These are phyloP conservation scores for Spinibarbus caldwelli DNA, from an alignment of 2,797 vertebrate genomes.

Conservation along the genomic window DNA sequence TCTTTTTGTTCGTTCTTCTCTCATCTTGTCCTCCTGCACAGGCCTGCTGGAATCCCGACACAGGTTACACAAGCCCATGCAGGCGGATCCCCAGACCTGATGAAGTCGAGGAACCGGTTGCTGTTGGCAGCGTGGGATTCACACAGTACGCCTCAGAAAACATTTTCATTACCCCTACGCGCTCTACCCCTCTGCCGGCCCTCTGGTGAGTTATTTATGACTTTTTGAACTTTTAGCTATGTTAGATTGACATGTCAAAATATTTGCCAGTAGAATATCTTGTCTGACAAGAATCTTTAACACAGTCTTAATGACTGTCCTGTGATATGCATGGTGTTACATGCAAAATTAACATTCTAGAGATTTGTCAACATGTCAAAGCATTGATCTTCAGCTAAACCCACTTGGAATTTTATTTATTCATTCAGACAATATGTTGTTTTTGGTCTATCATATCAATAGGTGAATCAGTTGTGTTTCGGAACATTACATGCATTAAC, in stretches of 20 bases:
- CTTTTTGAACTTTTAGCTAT: background rate
- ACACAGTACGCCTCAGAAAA: slow-evolving; percentile 73
- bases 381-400: background rate
- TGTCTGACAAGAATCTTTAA: background rate
- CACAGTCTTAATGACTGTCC: background rate
- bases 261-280: background rate
- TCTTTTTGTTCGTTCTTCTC: background rate
- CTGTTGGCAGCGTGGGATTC: slow-evolving; percentile 65
- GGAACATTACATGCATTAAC: background rate
- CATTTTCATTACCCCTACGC: slow-evolving; percentile 76
- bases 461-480: background rate
- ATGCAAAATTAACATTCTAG: background rate
- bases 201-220: slow-evolving; percentile 77
- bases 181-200: slow-evolving; percentile 85
- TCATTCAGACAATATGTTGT: background rate
- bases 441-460: background rate
- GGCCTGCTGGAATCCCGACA: slow-evolving; percentile 70
- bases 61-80: slow-evolving; percentile 75
- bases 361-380: background rate
- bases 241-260: background rate
- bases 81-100: slow-evolving; percentile 85
- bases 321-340: background rate
- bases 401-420: background rate
- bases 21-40: slow-evolving; percentile 56
- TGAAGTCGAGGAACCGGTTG: slow-evolving; percentile 74